A percentile compares a stretch with the other conserved stretches of the same genome.
phyloP scores from a whole-genome alignment of 2,797 vertebrate species.

The Argentina silus region DNA sequence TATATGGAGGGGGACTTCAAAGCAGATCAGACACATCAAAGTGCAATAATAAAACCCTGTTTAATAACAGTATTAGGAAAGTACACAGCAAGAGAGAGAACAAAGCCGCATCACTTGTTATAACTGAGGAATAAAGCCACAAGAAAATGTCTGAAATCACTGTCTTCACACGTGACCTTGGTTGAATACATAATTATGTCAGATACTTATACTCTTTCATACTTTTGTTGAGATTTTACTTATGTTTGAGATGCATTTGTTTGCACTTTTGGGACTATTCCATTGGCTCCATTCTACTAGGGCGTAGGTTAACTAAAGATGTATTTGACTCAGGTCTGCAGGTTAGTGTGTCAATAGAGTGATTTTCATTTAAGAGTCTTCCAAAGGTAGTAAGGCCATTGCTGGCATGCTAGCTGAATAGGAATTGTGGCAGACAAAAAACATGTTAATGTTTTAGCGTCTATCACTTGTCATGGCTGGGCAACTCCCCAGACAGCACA shows the following conservation, averaged over 20 bases:
- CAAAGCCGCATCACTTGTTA: not conserved
- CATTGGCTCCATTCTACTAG: no score
- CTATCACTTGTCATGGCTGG: no score
- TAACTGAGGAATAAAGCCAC: not conserved
- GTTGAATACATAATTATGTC: no score
- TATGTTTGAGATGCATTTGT: no score
- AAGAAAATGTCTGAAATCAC: not conserved
- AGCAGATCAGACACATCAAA: not conserved
- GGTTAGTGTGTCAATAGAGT: conserved; percentile 61
- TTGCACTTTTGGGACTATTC: no score
- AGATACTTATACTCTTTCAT: no score
- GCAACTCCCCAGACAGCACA: no score
- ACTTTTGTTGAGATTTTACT: no score
- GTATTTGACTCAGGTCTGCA: no score
- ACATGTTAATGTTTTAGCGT: no score
- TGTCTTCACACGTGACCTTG: not conserved
- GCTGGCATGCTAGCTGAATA: conserved; percentile 49
- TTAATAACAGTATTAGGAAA: conserved; percentile 13
- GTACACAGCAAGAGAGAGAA: not conserved
- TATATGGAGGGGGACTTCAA: not conserved
- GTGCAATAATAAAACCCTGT: conserved; percentile 5
- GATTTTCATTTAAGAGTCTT: conserved; percentile 47
- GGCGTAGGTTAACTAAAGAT: no score
- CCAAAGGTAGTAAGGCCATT: conserved; percentile 54
- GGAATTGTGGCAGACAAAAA: conserved; percentile 44